Evolutionary conservation across 2,113 vertebrate genomes (phyloP).

Genomic region (Lasiurus borealis): DNA sequence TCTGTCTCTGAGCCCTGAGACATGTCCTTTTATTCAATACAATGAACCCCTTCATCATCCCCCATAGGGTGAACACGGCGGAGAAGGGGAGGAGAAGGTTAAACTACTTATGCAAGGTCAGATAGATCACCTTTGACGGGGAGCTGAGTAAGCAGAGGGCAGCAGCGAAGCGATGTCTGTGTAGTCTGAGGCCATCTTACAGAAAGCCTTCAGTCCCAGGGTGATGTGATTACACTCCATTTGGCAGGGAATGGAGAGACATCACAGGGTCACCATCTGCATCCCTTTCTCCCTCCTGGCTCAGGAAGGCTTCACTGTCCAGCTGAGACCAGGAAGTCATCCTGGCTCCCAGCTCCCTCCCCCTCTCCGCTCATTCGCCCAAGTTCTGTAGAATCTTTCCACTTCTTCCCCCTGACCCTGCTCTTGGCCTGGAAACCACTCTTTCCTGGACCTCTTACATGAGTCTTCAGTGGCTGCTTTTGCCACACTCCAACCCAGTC

Average conservation of each 20-base stretch:
- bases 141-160: background rate
- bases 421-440: background rate
- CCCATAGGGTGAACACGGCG: background rate
- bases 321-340: background rate
- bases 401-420: background rate
- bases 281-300: background rate
- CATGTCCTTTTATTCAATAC: background rate
- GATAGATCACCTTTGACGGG: background rate
- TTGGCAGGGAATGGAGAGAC: background rate
- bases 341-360: too few relatives aligned
- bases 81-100: background rate
- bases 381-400: background rate
- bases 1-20: background rate
- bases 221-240: too few relatives aligned
- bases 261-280: rapidly evolving
- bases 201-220: background rate
- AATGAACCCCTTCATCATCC: background rate
- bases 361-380: background rate
- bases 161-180: too few relatives aligned
- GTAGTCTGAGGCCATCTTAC: background rate
- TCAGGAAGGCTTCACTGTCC: background rate
- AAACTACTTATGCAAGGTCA: background rate
- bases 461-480: background rate
- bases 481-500: background rate
- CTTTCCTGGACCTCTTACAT: background rate